These are phyloP conservation scores for Macrotis lagotis DNA, from an alignment of 2,113 vertebrate species.

Conservation along the genomic window DNA sequence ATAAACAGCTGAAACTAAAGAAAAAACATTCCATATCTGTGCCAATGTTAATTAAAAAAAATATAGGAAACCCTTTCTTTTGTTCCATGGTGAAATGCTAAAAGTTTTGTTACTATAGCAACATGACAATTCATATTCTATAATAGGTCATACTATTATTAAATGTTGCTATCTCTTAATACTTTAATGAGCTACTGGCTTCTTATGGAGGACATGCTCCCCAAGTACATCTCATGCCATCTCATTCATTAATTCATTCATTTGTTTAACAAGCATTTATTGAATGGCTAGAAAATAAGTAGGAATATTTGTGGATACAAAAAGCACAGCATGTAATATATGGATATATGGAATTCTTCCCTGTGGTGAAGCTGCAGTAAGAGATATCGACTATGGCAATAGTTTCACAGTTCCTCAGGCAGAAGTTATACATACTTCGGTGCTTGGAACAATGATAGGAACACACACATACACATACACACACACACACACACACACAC, in stretches of 20 bases:
- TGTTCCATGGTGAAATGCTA: slow-evolving; percentile 14
- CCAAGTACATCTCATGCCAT: neutral
- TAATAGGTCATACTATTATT: slow-evolving; percentile 51
- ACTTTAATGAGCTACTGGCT: neutral
- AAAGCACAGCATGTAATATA: neutral
- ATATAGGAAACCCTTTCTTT: neutral
- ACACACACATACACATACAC: neutral
- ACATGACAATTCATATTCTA: slow-evolving; percentile 48
- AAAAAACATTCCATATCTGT: slow-evolving; percentile 30
- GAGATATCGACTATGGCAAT: neutral
- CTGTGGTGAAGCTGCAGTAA: neutral
- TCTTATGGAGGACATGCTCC: slow-evolving; percentile 5
- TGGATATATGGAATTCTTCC: neutral
- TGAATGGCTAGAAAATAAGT: slow-evolving; percentile 1
- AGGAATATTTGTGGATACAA: neutral
- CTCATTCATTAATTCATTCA: slow-evolving; percentile 10
- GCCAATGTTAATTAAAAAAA: slow-evolving; percentile 56
- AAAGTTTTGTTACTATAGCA: slow-evolving; percentile 59
- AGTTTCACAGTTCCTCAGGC: neutral
- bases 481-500: neutral
- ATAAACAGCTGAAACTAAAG: slow-evolving; percentile 30
- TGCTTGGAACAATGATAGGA: neutral
- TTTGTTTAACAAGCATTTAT: neutral
- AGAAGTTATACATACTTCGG: neutral
- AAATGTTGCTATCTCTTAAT: neutral